phyloP scores from a whole-genome alignment of 2,113 vertebrate species.

The Leptobrachium ailaonicum region DNA sequence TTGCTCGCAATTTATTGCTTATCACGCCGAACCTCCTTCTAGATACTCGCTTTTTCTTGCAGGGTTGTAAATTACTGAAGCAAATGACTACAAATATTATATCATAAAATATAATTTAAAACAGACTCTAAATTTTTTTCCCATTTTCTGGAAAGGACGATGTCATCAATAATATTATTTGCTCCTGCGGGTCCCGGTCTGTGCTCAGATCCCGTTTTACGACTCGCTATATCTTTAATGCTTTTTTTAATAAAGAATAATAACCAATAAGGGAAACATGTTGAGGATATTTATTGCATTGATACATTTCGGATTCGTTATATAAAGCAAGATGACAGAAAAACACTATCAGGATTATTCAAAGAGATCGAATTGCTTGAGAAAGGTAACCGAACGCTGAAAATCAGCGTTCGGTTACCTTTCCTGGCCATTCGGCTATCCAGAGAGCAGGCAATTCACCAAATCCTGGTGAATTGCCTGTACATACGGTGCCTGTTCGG shows the following conservation, averaged over 20 bases:
- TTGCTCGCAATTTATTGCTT: conserved; percentile 47
- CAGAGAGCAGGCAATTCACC: too few species aligned
- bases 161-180: conserved; percentile 1
- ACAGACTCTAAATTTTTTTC: conserved; percentile 36
- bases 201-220: neutral
- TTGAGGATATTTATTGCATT: too few species aligned
- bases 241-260: neutral
- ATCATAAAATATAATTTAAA: conserved; percentile 42
- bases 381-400: too few species aligned
- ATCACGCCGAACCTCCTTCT: conserved; percentile 38
- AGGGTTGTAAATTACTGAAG: conserved; percentile 42
- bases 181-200: neutral
- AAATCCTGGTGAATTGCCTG: too few species aligned
- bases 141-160: conserved; percentile 26
- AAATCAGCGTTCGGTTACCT: too few species aligned
- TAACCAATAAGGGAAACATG: too few species aligned
- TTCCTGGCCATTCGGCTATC: too few species aligned
- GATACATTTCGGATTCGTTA: too few species aligned
- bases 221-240: neutral
- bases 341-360: too few species aligned
- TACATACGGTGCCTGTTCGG: too few species aligned
- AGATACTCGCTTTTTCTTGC: conserved; percentile 28
- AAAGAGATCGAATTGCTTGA: too few species aligned
- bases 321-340: too few species aligned
- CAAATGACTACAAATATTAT: conserved; percentile 46